phyloP scores from a whole-genome alignment of 2,888 invertebrate species.

The Tetanocera ferruginea region DNA sequence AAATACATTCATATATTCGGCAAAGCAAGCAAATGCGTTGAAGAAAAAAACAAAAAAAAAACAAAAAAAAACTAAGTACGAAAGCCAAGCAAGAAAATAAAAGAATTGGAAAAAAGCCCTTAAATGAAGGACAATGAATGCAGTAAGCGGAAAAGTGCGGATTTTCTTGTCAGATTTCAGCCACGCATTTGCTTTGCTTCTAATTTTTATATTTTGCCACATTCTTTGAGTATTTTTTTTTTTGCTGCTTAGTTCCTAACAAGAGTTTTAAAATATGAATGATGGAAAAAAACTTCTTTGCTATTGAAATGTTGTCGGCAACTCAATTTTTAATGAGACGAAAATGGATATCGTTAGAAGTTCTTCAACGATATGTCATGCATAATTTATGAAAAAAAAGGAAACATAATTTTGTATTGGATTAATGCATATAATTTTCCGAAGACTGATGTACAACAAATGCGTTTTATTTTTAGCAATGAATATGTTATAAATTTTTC shows the following conservation, averaged over 20 bases:
- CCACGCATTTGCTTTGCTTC: not conserved
- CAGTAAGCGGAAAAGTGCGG: slow-evolving; percentile 32
- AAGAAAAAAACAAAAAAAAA: not conserved
- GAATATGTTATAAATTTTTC: not conserved
- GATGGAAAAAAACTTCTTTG: slow-evolving; percentile 7
- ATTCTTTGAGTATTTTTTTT: not conserved
- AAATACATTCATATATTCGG: not conserved
- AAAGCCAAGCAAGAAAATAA: not conserved
- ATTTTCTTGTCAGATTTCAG: slow-evolving; percentile 37
- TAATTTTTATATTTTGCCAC: not conserved
- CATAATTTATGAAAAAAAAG: no score
- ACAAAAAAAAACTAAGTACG: not conserved
- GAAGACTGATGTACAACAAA: no score
- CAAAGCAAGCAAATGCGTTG: not conserved
- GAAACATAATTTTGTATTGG: no score
- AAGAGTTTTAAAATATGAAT: slow-evolving; percentile 17
- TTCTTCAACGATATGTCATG: not conserved
- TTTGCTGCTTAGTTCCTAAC: not conserved
- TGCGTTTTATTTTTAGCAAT: no score
- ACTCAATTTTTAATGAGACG: not conserved
- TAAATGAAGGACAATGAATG: slow-evolving; percentile 19
- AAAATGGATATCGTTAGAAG: not conserved
- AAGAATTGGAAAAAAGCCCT: not conserved
- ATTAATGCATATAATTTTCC: no score
- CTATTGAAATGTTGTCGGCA: not conserved